phyloP scores from a whole-genome alignment of 2,888 invertebrate genomes.

The Lasioglossum villosulum region DNA sequence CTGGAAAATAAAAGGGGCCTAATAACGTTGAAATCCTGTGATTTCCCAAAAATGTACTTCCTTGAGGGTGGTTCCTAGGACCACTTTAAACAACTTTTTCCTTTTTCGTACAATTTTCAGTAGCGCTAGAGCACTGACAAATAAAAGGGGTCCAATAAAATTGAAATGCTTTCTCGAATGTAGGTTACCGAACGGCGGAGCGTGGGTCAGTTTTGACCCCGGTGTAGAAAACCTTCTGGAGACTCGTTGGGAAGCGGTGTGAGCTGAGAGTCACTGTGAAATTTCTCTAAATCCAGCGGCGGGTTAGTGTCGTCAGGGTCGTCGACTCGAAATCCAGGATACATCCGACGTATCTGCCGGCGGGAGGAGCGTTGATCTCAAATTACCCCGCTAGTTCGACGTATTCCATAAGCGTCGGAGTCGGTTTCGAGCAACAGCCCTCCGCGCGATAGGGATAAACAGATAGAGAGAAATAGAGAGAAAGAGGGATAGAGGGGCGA shows the following conservation, averaged over 20 bases:
- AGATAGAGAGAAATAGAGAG: background rate
- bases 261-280: constrained; percentile 5
- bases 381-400: constrained; percentile 44
- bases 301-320: constrained; percentile 25
- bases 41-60: too few species aligned
- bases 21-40: too few species aligned
- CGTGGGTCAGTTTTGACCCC: too few species aligned
- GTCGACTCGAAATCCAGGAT: constrained; percentile 40
- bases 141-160: too few species aligned
- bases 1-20: too few species aligned
- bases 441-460: background rate
- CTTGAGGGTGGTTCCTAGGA: too few species aligned
- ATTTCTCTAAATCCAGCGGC: constrained; percentile 22
- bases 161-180: too few species aligned
- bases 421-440: background rate
- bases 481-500: background rate
- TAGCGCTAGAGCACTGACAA: too few species aligned
- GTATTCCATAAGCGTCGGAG: constrained; percentile 41
- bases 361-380: constrained; percentile 43
- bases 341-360: constrained; percentile 18
- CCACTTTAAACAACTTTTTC: too few species aligned
- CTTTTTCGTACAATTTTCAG: too few species aligned
- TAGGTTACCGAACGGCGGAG: too few species aligned
- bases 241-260: fast-evolving
- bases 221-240: too few species aligned